These are phyloP conservation scores for Tauraco erythrolophus DNA, from an alignment of 2,113 vertebrate species.

Conservation along the genomic window DNA sequence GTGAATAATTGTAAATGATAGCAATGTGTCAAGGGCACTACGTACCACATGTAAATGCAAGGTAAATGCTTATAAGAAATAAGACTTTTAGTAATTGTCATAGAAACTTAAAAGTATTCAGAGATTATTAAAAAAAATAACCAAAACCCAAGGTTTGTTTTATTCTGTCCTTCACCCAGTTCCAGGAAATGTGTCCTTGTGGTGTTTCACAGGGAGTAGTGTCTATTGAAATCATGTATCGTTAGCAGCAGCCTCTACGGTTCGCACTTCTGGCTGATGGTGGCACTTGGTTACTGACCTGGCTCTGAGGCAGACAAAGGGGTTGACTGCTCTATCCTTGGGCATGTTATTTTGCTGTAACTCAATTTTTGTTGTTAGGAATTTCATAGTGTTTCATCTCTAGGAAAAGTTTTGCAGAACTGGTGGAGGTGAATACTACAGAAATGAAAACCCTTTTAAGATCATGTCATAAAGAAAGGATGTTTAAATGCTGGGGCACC, in stretches of 20 bases:
- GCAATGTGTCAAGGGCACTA: not conserved
- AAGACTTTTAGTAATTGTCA: not conserved
- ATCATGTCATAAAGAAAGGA: not conserved
- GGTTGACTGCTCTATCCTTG: not conserved
- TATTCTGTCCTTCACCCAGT: not conserved
- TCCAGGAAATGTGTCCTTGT: not conserved
- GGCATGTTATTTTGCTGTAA: constrained; percentile 67
- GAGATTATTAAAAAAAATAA: not conserved
- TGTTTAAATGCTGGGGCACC: not conserved
- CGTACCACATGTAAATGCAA: constrained; percentile 5
- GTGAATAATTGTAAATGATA: not conserved
- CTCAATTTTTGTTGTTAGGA: constrained; percentile 61
- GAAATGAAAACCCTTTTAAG: not conserved
- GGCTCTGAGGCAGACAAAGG: not conserved
- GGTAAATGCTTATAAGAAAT: not conserved
- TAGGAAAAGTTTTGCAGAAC: constrained; percentile 29
- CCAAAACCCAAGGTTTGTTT: not conserved
- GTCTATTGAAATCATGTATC: not conserved
- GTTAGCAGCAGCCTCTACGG: not conserved
- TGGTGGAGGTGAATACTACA: constrained; percentile 18
- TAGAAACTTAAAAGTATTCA: not conserved
- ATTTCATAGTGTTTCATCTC: constrained; percentile 54
- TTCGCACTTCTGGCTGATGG: not conserved
- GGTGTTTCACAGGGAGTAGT: not conserved
- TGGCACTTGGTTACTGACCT: not conserved